Percentiles rank a stretch among this genome's conserved stretches.
Evolutionary conservation across 2,113 vertebrate genomes (phyloP).

Genomic region (Cryptomyrus ogoouensis): DNA sequence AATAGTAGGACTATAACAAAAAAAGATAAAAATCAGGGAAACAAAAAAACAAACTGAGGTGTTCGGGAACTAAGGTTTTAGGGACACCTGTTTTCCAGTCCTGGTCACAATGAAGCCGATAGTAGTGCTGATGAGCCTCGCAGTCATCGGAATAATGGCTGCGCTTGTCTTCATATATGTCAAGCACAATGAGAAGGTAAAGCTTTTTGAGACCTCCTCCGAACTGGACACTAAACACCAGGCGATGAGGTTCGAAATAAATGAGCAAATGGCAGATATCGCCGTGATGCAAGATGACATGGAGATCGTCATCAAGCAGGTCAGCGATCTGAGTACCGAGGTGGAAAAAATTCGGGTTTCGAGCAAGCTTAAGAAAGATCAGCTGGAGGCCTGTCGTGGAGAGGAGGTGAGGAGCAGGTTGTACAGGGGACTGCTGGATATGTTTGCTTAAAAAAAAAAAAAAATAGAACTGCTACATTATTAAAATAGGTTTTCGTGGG

Average conservation of each 20-base stretch:
- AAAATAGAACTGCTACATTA: background rate
- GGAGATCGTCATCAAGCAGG: accelerated
- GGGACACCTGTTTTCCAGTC: background rate
- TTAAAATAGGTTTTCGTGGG: background rate
- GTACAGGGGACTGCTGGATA: background rate
- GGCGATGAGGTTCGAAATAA: constrained; percentile 44
- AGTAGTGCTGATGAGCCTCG: background rate
- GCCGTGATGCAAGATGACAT: accelerated
- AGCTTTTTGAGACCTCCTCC: background rate
- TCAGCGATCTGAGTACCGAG: background rate
- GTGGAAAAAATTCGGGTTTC: accelerated
- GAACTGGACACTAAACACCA: constrained; percentile 45
- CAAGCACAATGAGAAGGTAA: constrained; percentile 18
- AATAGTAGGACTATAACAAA: background rate
- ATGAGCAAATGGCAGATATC: constrained; percentile 29
- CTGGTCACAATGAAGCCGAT: background rate
- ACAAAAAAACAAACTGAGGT: background rate
- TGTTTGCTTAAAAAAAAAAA: background rate
- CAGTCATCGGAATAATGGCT: background rate
- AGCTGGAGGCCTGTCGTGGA: constrained; percentile 21
- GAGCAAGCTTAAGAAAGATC: background rate
- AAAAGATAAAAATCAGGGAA: background rate
- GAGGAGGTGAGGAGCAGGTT: constrained; percentile 25
- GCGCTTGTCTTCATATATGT: background rate
- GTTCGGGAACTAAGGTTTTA: background rate